These are phyloP conservation scores for Heliconius sara DNA, from an alignment of 2,888 invertebrate species.

Conservation along the genomic window DNA sequence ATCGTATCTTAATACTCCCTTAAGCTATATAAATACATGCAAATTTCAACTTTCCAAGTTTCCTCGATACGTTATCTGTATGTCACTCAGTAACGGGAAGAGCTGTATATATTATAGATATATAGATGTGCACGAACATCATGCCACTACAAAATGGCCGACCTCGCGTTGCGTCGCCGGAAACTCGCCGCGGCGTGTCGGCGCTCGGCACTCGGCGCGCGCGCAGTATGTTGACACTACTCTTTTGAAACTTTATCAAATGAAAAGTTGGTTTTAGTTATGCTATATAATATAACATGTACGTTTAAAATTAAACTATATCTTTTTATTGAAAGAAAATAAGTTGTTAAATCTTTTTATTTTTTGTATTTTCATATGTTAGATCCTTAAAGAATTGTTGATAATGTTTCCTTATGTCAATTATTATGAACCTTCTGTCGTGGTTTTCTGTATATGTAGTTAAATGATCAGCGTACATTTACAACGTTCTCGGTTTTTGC, in stretches of 20 bases:
- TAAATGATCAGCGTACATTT: background rate
- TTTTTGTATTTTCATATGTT: background rate
- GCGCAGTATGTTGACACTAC: conserved; percentile 7
- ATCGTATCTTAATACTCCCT: too few species aligned
- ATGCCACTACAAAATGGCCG: conserved; percentile 34
- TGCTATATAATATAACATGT: too few species aligned
- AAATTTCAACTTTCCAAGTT: background rate
- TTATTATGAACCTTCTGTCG: background rate
- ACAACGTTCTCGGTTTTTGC: background rate
- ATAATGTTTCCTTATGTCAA: background rate
- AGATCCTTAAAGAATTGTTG: background rate
- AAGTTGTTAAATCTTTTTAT: background rate
- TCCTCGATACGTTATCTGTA: background rate
- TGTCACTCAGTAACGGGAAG: background rate
- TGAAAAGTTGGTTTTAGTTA: background rate
- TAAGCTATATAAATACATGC: background rate
- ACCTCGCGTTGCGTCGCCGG: conserved; percentile 38
- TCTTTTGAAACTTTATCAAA: conserved; percentile 6
- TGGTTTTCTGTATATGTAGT: background rate
- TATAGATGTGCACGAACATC: background rate
- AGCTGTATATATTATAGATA: background rate
- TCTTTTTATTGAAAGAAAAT: background rate
- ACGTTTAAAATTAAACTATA: too few species aligned
- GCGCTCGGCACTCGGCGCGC: conserved; percentile 18
- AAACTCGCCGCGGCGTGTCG: conserved; percentile 13